Conservation (phyloP, 2,888 invertebrate species). For the Lissonota sp. region DNA sequence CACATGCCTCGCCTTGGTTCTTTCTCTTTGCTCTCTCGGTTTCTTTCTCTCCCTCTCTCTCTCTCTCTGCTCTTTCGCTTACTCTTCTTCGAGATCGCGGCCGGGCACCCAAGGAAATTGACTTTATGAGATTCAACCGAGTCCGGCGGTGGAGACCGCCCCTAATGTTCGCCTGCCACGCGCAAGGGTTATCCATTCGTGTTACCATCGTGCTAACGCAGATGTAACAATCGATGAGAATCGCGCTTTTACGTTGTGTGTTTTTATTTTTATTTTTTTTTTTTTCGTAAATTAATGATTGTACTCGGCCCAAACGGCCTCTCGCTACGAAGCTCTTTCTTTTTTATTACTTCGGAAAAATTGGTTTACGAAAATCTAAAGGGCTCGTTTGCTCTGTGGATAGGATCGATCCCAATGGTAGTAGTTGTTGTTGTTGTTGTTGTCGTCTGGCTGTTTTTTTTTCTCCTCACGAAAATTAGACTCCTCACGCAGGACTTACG, state of each 20-base stretch:
- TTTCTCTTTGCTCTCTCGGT: conserved; percentile 12
- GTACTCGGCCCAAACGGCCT: too few relatives aligned
- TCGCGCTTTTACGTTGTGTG: neutral
- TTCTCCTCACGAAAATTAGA: too few relatives aligned
- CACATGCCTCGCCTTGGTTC: neutral
- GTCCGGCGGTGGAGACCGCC: neutral
- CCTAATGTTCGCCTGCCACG: conserved; percentile 26
- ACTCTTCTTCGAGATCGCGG: conserved; percentile 20
- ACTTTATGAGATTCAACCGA: conserved; percentile 44
- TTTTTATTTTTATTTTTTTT: too few relatives aligned
- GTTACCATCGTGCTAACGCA: conserved; percentile 13
- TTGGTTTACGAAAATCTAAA: too few relatives aligned
- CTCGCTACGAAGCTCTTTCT: too few relatives aligned
- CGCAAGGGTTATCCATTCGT: conserved; percentile 20
- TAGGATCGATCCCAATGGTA: too few relatives aligned
- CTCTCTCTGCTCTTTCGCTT: neutral
- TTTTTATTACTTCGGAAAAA: too few relatives aligned
- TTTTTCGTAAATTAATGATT: too few relatives aligned
- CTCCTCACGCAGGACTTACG: too few relatives aligned
- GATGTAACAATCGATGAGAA: neutral
- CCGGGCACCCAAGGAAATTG: conserved; percentile 35
- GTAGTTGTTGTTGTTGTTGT: too few relatives aligned
- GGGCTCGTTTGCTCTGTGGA: too few relatives aligned
- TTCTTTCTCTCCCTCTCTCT: neutral
- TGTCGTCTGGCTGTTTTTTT: too few relatives aligned